phyloP scores from a whole-genome alignment of 2,113 vertebrate genomes.

The Semnornis frantzii region DNA sequence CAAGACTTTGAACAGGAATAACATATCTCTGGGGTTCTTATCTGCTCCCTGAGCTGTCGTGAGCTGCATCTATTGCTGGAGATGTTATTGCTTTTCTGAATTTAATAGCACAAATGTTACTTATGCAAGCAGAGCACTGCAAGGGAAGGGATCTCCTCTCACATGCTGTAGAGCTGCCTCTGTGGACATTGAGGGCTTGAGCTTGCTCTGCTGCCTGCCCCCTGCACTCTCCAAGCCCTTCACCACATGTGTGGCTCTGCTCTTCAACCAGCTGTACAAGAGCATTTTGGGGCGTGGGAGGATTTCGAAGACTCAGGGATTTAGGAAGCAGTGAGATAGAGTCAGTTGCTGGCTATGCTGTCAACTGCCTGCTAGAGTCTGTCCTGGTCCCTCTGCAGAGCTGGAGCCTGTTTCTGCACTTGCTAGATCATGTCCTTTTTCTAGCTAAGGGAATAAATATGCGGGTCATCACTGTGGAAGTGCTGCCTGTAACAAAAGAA shows the following conservation, averaged over 20 bases:
- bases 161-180: not conserved
- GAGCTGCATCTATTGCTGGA: slow-evolving; percentile 11
- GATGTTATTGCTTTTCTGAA: slow-evolving; percentile 26
- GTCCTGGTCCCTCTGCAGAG: not conserved
- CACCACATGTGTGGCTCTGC: fast-evolving
- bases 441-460: not conserved
- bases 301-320: not conserved
- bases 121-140: not conserved
- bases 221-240: not conserved
- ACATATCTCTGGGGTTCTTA: not conserved
- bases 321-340: not conserved
- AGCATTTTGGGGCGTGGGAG: not conserved
- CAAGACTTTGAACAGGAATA: not conserved
- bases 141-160: not conserved
- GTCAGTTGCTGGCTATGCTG: not conserved
- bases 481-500: not conserved
- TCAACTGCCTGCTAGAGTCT: not conserved
- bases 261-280: not conserved
- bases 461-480: not conserved
- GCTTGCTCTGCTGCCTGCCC: fast-evolving
- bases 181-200: fast-evolving
- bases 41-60: not conserved
- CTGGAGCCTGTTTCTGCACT: not conserved
- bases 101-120: not conserved
- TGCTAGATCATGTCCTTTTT: not conserved